Base-by-base conservation (phyloP, 2,888 invertebrate species). In the Elysia crispata region DNA sequence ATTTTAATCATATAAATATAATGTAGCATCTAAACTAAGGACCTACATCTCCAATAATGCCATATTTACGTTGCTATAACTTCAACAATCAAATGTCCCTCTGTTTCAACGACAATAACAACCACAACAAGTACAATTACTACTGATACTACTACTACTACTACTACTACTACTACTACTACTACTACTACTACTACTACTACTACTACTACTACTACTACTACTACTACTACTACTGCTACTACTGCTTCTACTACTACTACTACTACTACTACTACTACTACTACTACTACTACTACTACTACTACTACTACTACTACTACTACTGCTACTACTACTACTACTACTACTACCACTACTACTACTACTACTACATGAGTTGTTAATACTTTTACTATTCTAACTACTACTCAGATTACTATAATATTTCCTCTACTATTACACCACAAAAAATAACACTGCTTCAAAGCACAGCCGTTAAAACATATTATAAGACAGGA, bases 191-290 rank as follows among this genome's bases (percentile, higher is more conserved):
- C 66, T 79, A 66, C 79, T 79, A 60, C 64, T 60, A 41, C 78
- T 72, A 73, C 73, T 78, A 50, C 78, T 78, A 60, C 73, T 60
- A 41, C 72, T 78, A 78, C 78, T 72, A 73, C 78, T 78, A 73
- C 73, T n/a, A n/a, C n/a, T n/a, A n/a, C n/a, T n/a, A n/a, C n/a
- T n/a, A n/a, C n/a, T n/a, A n/a, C n/a, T n/a, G n/a, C n/a, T n/a
- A n/a, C n/a, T n/a, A n/a, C n/a, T n/a, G n/a, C n/a, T n/a, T n/a
- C n/a, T n/a, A n/a, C n/a, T n/a, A n/a, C n/a, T n/a, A n/a, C n/a
- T n/a, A n/a, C n/a, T n/a, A n/a, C n/a, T n/a, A n/a, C n/a, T 62
- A 25, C 33, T 49, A 41, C 74, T 78, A 8, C 31, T 72, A 25
- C 15, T 72, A 62, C 54, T 72, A 72, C 72, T 78, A 73, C 72